These are phyloP conservation scores for Apamea epomidion DNA, from an alignment of 2,888 invertebrate species.

Conservation along the genomic window DNA sequence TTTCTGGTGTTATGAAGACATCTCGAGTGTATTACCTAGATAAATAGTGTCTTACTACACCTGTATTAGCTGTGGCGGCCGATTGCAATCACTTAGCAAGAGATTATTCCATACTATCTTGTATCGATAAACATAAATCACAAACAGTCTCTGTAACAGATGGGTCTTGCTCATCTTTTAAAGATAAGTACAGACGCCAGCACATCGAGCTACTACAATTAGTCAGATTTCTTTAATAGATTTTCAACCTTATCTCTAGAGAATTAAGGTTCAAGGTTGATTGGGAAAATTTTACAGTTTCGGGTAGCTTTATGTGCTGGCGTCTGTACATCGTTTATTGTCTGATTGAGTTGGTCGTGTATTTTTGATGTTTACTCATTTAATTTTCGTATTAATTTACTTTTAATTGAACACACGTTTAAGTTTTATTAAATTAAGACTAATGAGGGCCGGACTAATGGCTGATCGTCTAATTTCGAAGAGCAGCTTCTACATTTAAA, in stretches of 20 bases:
- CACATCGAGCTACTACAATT: too few species aligned
- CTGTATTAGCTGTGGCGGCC: background rate
- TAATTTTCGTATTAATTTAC: background rate
- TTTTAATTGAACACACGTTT: background rate
- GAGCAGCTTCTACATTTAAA: too few species aligned
- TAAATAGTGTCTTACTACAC: constrained; percentile 38
- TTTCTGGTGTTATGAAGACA: constrained; percentile 13
- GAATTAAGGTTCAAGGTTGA: too few species aligned
- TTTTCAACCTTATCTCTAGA: too few species aligned
- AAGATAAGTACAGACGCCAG: background rate
- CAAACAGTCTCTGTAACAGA: background rate
- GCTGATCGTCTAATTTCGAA: background rate
- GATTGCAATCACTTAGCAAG: constrained; percentile 2
- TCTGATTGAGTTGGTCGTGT: background rate
- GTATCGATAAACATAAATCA: background rate
- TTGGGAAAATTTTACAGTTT: too few species aligned
- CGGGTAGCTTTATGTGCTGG: too few species aligned
- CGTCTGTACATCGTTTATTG: background rate
- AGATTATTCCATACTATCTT: constrained; percentile 13
- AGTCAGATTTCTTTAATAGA: too few species aligned
- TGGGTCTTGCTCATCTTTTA: background rate
- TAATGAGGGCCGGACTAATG: background rate
- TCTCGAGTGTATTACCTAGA: constrained; percentile 14
- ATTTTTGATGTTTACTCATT: background rate
- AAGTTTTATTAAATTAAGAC: background rate